Evolutionary conservation across 2,888 invertebrate species (phyloP).

Genomic region (Nomada fabriciana): DNA sequence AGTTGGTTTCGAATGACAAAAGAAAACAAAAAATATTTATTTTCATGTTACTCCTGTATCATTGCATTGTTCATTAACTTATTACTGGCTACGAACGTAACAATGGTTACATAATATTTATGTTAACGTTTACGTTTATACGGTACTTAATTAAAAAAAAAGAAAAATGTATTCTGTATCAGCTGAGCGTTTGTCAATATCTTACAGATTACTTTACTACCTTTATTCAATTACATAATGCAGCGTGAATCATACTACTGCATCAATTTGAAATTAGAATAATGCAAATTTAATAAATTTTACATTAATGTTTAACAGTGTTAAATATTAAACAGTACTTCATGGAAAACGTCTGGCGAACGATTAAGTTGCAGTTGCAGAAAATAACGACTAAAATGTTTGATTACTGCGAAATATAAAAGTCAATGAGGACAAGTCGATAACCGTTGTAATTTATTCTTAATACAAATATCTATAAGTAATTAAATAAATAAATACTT

Average conservation of each 20-base stretch:
- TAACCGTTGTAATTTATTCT: neutral
- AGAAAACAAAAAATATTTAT: slow-evolving; percentile 48
- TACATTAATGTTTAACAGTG: neutral
- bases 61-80: slow-evolving; percentile 49
- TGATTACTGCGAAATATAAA: neutral
- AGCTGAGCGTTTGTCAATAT: neutral
- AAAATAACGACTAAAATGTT: too few species aligned
- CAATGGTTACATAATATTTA: slow-evolving; percentile 3
- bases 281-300: neutral
- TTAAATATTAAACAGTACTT: neutral
- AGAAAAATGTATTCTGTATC: neutral
- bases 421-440: neutral
- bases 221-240: neutral
- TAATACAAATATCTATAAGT: neutral
- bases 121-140: slow-evolving; percentile 7
- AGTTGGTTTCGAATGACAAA: neutral
- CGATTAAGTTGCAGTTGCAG: too few species aligned
- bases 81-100: slow-evolving; percentile 28
- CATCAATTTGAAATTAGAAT: slow-evolving; percentile 19
- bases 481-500: neutral
- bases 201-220: neutral
- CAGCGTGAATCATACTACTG: slow-evolving; percentile 6
- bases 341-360: neutral
- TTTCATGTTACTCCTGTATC: slow-evolving; percentile 33
- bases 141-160: slow-evolving; percentile 21